Percentiles rank a stretch among this genome's conserved stretches.
Evolutionary conservation across 1,140 invertebrate species (phyloP).

Genomic region (Drosophila watanabei): DNA sequence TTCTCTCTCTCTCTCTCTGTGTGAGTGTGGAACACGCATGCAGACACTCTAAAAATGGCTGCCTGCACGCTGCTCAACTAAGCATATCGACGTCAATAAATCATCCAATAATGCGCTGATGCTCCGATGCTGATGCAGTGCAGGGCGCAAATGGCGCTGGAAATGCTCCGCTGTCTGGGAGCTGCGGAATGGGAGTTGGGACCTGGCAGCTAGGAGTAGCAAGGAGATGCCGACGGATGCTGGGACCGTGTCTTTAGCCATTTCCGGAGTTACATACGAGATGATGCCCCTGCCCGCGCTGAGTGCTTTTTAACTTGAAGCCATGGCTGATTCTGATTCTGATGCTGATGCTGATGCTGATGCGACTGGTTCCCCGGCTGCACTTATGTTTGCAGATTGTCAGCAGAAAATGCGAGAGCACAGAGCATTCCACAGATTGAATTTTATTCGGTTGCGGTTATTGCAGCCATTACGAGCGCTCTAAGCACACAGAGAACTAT

Average conservation of each 20-base stretch:
- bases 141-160: conserved; percentile 56
- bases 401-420: conserved; percentile 74
- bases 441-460: conserved; percentile 77
- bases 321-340: conserved; percentile 28
- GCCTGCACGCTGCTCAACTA: conserved; percentile 73
- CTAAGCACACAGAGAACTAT: background rate
- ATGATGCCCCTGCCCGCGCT: conserved; percentile 27
- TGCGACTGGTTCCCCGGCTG: conserved; percentile 38
- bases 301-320: conserved; percentile 77
- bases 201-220: background rate
- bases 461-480: conserved; percentile 64
- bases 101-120: conserved; percentile 82
- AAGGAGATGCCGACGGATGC: conserved; percentile 25
- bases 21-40: conserved; percentile 42
- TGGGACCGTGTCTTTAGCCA: conserved; percentile 67
- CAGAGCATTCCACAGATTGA: conserved; percentile 77
- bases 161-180: conserved; percentile 25
- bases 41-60: conserved; percentile 70
- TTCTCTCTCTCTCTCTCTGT: background rate
- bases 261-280: conserved; percentile 71
- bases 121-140: conserved; percentile 57
- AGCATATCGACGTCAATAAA: conserved; percentile 85
- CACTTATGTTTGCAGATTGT: conserved; percentile 77
- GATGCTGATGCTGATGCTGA: conserved; percentile 30
- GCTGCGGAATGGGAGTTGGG: conserved; percentile 1